Base-by-base conservation (phyloP, 2,797 vertebrate species). In the Coreius guichenoti region DNA sequence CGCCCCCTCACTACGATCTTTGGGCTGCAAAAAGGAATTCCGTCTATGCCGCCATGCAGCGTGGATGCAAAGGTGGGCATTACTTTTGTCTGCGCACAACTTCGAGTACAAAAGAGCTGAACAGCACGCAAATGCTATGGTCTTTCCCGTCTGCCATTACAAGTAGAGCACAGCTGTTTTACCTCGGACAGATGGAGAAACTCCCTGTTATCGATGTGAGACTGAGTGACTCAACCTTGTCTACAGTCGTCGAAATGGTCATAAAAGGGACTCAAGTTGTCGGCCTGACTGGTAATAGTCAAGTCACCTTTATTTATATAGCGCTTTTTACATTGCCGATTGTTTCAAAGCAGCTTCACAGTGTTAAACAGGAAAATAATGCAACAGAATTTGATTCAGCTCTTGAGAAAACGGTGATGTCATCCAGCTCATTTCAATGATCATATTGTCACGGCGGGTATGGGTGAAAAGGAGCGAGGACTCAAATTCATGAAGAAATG, bases 31-130 rank as follows among this genome's bases (percentile, higher is more conserved):
- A 79, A 45, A 11, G 29, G 19, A 54, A 54, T 54, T 54, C 51
- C 2, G 19, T 8, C 49, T 19, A 51, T 31, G 63, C 17, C 31
- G 5, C n/a, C n/a, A n/a, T n/a, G 82, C 43, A 14, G 72, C 29
- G 19, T 5, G 9, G 17, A 77, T 77, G 74, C 73, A 77, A 58
- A 79, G 58, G 56, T 43, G 36, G 23, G 56, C 75, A 16, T 61
- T 61, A 31, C 39, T 80, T 47, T 58, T 78, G 47, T 78, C 74
- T 77, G 49, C 3, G 8, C 63, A 84, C 73, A 84, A 70, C 33
- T 78, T 78, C 8, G 74, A 78, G 31, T 78, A 84, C 33, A 84
- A 69, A 65, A 65, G 9, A 65, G 58, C 56, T 19, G 58, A 79
- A 45, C 78, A 65, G 67, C 43, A 67, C 5, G 3, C 26, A 47